Evolutionary conservation across 2,797 vertebrate species (phyloP), one percentile per base, ranked within the genome.

Genomic region (Gambusia yucatana): DNA sequence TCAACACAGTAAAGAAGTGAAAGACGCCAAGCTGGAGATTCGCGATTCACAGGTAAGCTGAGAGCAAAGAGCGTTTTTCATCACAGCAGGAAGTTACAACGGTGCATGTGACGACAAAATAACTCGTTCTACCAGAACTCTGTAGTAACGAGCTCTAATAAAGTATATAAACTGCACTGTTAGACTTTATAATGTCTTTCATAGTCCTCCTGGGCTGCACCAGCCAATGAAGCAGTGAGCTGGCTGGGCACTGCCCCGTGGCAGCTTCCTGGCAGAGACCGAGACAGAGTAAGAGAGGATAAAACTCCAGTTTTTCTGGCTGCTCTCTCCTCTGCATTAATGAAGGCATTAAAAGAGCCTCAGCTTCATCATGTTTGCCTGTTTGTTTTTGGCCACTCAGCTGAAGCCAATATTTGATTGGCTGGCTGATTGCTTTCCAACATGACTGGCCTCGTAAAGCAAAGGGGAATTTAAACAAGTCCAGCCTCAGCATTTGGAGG

Each of bases 121-220:
- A 91, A 89, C 86, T 90, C 89, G 91, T 93, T 94, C 90, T 88
- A 93, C 87, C 92, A 93, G 90, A 94, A 90, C 81, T 90, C 93
- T 89, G 94, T 92, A 94, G 95, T 95, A 95, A 95, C 90, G 78
- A 94, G 91, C 88, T 77, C 90, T 93, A 95, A 95, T 95, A 95
- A 96, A 96, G 89, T 92, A 94, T 93, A 95, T 95, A 96, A 95
- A 96, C 93, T 94, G 91, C 90, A 92, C 93, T 94, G 93, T 96
- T 95, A 94, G 93, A 93, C 92, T 96, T 94, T 95, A 95, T 95
- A 95, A 95, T 94, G 93, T 94, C 90, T 94, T 95, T 95, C 94
- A 94, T 92, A 93, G 94, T 91, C 89, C 92, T 88, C 90, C 86
- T 91, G 94, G 94, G 84, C 77, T 20, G 80, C 77, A 91, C 94